Evolutionary conservation across 2,888 invertebrate genomes (phyloP), one percentile per base, ranked within the genome.

Genomic region (Mystacides longicornis): DNA sequence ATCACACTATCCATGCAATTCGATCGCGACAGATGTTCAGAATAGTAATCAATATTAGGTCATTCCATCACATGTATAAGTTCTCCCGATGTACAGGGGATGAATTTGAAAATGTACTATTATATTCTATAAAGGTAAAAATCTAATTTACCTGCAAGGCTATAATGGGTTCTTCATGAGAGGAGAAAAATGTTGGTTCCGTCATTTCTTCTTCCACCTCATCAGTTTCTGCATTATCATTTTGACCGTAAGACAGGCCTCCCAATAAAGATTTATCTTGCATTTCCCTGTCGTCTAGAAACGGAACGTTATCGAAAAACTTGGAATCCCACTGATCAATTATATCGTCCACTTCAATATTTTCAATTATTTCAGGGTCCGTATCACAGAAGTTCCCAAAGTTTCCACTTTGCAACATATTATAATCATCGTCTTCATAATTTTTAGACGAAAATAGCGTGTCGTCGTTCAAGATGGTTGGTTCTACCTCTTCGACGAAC

Each of bases 111-210:
- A n/a, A n/a, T n/a, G n/a, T n/a, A n/a, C n/a, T n/a, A n/a, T n/a
- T n/a, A n/a, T n/a, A n/a, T n/a, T n/a, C n/a, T n/a, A n/a, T n/a
- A 47, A 7, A 5, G 27, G 4, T 19, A 7, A 49, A 16, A 49
- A 49, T 16, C 4, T 16, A 47, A 23, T 9, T 67, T 61, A 77
- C 77, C 67, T 77, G 75, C 57, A 77, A 66, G 1, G 77, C 77
- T 14, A 77, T 68, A 19, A 77, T 73, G 14, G 76, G 72, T 63
- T 77, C 77, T 45, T 67, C 71, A 63, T 77, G 72, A 2, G 73
- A 74, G 0, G 67, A 67, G 3, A 75, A 72, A 1, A 67, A 66
- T 1, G 73, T 56, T 11, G 73, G 65, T 49, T 76, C 75, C 1
- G 71, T 67, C 56, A 51, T 54, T 49, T 59, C 1, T 57, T 58